Evolutionary conservation across 2,797 vertebrate species (phyloP), one percentile per base, ranked within the genome.

Genomic region (Thunnus albacares): DNA sequence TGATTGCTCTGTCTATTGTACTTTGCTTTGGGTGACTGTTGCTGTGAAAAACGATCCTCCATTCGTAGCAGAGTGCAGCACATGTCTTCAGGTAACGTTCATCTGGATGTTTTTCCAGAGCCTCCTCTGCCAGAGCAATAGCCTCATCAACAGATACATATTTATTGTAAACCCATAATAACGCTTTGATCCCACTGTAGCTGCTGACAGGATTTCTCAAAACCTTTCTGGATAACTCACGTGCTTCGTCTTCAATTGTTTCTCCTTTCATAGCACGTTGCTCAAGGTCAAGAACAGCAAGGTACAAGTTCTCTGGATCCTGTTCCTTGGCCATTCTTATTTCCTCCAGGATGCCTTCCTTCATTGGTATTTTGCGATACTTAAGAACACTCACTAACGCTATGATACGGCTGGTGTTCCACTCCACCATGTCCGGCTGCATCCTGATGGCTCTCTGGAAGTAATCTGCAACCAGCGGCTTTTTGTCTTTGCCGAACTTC

Each of bases 281-380:
- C 3, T 61, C 58, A 1, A 93, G 84, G 75, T 90, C 85, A 6
- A 86, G 13, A 0, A 71, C 75, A 20, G 90, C 86, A 0, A 94
- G 79, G 70, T 90, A 90, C 67, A 89, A 20, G 81, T 94, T 93
- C 3, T 83, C 81, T 5, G 86, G 87, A 68, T 94, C 91, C 0
- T 85, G 86, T 30, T 87, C 77, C 47, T 57, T 85, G 17, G 93
- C 90, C 0, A 79, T 69, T 78, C 63, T 86, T 70, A 94, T 68
- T 66, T 86, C 89, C 53, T 90, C 69, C 5, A 91, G 1, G 41
- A 89, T 47, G 6, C 87, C 74, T 0, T 10, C 13, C 2, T 55
- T 57, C 28, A 30, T 3, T n/a, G 6, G 12, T 15, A 49, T 59
- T 3, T n/a, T 33, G 7, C 7, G 7, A 9, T 35, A 35, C 35